Evolutionary conservation across 2,888 invertebrate genomes (phyloP).

Genomic region (Bursaphelenchus okinawaensis): DNA sequence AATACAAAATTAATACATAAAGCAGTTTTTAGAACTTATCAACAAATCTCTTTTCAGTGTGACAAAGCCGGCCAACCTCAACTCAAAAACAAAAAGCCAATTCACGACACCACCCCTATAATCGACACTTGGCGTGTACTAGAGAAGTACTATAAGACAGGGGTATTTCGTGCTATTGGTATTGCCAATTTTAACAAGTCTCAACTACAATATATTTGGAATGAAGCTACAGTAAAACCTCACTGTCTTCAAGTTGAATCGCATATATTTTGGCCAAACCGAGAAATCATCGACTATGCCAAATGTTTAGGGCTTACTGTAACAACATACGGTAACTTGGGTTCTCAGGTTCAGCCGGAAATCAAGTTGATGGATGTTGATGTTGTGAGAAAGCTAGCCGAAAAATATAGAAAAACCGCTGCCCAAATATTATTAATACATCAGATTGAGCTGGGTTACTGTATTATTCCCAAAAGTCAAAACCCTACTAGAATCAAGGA

Average conservation of each 20-base stretch:
- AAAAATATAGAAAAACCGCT: slow-evolving; percentile 33
- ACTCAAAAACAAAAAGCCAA: not conserved
- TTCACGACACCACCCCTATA: slow-evolving; percentile 23
- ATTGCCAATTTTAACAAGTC: slow-evolving; percentile 74
- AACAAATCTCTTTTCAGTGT: not conserved
- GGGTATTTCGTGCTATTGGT: slow-evolving; percentile 73
- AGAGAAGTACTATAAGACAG: slow-evolving; percentile 65
- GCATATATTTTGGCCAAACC: slow-evolving; percentile 74
- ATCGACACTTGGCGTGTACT: slow-evolving; percentile 47
- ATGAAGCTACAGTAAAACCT: slow-evolving; percentile 34
- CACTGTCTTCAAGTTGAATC: slow-evolving; percentile 66
- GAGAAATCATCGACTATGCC: slow-evolving; percentile 64
- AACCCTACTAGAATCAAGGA: slow-evolving; percentile 13
- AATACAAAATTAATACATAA: not conserved
- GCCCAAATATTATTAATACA: slow-evolving; percentile 30
- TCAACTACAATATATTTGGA: slow-evolving; percentile 68
- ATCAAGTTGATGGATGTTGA: slow-evolving; percentile 15
- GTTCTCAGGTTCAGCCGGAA: slow-evolving; percentile 53
- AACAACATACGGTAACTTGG: slow-evolving; percentile 58
- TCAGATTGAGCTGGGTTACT: slow-evolving; percentile 15
- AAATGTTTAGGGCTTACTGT: slow-evolving; percentile 65
- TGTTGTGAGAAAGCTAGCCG: slow-evolving; percentile 17
- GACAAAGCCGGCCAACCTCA: not conserved
- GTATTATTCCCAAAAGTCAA: slow-evolving; percentile 22
- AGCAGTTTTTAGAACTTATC: not conserved